These are phyloP conservation scores for Naso thynnoides DNA, from an alignment of 2,797 vertebrate genomes.

Conservation along the genomic window DNA sequence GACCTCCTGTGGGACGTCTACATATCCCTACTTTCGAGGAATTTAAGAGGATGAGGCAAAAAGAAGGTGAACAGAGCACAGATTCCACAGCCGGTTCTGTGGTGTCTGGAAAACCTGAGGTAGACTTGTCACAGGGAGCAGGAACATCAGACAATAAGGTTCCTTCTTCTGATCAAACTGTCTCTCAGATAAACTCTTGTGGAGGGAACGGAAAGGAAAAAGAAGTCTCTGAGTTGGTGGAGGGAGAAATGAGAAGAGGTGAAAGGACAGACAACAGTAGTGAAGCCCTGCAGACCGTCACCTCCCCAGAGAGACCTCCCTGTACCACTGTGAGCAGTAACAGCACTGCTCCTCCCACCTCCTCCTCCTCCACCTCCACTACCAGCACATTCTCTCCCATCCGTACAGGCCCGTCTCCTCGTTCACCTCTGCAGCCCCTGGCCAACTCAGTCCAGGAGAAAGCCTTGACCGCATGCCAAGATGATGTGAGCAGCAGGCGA, in stretches of 20 bases:
- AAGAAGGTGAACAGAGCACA: constrained; percentile 66
- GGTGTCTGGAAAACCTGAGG: constrained; percentile 24
- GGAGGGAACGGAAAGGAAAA: constrained; percentile 7
- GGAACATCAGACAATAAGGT: constrained; percentile 1
- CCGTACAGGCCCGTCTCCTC: constrained; percentile 88
- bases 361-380: constrained; percentile 6
- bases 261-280: constrained; percentile 30
- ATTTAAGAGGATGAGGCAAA: constrained; percentile 91
- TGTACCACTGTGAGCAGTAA: constrained; percentile 6
- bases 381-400: constrained; percentile 77
- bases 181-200: neutral
- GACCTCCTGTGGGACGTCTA: constrained; percentile 78
- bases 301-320: constrained; percentile 35
- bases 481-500: constrained; percentile 41
- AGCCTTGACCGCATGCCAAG: neutral
- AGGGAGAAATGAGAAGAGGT: constrained; percentile 13
- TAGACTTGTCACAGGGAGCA: neutral
- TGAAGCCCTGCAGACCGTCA: constrained; percentile 25
- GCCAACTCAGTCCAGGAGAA: constrained; percentile 56
- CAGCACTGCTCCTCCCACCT: constrained; percentile 22
- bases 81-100: constrained; percentile 40
- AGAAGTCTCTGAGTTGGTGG: constrained; percentile 7
- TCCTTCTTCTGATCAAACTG: neutral
- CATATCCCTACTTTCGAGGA: constrained; percentile 93
- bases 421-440: constrained; percentile 84